These are phyloP conservation scores for Epizoanthus rinbou DNA, from an alignment of 92 coral and sea anemone species.

Conservation along the genomic window DNA sequence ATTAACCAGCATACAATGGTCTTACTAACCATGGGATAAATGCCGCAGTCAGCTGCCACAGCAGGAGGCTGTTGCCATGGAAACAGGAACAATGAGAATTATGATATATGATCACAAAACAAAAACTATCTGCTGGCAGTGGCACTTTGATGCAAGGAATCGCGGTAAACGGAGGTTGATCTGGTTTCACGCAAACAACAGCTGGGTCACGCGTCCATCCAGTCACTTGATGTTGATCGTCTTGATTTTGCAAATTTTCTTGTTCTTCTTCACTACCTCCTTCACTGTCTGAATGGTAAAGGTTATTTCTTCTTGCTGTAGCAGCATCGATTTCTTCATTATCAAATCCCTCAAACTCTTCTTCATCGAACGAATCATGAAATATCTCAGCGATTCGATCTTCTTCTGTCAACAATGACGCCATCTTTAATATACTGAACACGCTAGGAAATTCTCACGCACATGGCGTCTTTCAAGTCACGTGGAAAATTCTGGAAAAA, in stretches of 20 bases:
- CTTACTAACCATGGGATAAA: neutral
- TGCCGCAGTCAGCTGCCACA: neutral
- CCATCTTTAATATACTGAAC: constrained; percentile 9
- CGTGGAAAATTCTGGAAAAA: constrained; percentile 5
- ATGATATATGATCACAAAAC: constrained; percentile 52
- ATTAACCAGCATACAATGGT: neutral
- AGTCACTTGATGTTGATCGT: constrained; percentile 9
- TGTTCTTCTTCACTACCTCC: neutral
- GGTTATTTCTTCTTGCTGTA: neutral
- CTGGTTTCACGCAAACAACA: neutral
- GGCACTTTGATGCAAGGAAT: constrained; percentile 8
- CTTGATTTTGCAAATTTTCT: neutral
- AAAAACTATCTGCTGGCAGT: constrained; percentile 17
- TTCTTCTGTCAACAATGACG: constrained; percentile 17
- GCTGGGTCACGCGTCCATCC: constrained; percentile 14
- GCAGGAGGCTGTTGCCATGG: constrained; percentile 9
- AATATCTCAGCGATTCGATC: constrained; percentile 11
- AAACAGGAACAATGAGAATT: neutral
- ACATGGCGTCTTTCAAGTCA: constrained; percentile 8
- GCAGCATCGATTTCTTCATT: neutral
- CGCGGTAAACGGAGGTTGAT: constrained; percentile 18
- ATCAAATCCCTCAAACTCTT: constrained; percentile 36
- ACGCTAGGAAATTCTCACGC: constrained; percentile 3
- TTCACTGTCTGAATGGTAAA: constrained; percentile 9
- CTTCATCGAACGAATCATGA: constrained; percentile 21